phyloP scores from a whole-genome alignment of 2,113 vertebrate genomes.

The Platysternon megacephalum region DNA sequence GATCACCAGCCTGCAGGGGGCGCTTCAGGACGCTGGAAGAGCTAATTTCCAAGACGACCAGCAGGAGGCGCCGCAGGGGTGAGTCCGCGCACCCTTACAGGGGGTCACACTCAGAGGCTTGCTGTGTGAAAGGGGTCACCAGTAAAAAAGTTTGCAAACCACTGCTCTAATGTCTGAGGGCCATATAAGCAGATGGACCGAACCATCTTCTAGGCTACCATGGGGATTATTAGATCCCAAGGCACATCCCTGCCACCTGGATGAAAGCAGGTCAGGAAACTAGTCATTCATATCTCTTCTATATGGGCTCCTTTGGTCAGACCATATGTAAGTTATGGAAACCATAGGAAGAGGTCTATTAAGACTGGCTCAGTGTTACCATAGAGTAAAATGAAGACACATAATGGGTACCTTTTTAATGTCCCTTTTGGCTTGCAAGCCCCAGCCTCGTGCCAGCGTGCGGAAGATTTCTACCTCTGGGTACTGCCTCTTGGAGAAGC shows the following conservation, averaged over 20 bases:
- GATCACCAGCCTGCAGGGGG: no score
- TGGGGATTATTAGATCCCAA: background rate
- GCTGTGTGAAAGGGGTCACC: no score
- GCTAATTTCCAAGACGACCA: no score
- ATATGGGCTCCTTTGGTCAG: accelerated
- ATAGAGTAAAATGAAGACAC: accelerated
- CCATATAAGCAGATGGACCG: background rate
- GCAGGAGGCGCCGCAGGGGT: no score
- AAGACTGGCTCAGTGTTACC: accelerated
- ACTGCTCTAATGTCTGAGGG: background rate
- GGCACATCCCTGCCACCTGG: background rate
- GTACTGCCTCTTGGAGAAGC: constrained; percentile 95
- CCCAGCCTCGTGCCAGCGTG: constrained; percentile 94
- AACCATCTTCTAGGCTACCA: background rate
- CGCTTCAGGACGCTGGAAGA: no score
- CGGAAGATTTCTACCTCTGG: constrained; percentile 96
- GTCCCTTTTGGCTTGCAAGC: constrained; percentile 91
- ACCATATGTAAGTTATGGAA: background rate
- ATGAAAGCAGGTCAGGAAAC: background rate
- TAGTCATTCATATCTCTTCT: background rate
- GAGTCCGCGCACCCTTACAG: no score
- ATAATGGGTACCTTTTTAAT: constrained; percentile 89
- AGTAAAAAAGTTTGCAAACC: no score
- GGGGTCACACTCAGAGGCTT: no score
- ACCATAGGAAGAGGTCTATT: background rate